A percentile compares a stretch with the other conserved stretches of the same genome.
Conservation (phyloP, 2,113 vertebrate genomes). For the Onychostoma macrolepis region DNA sequence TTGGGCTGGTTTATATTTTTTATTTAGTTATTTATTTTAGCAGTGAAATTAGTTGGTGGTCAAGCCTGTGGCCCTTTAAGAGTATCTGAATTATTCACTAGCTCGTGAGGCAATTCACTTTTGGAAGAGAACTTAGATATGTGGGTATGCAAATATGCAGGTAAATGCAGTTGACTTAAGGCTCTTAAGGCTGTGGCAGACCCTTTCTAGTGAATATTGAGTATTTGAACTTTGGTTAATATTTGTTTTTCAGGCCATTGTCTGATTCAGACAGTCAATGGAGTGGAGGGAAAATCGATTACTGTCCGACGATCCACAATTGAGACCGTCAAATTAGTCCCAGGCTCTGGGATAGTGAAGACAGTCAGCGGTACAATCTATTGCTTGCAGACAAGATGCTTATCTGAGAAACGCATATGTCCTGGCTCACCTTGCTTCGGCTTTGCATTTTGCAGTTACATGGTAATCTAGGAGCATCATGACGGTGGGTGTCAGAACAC, state of each 20-base stretch:
- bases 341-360: constrained; percentile 44
- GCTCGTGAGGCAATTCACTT: neutral
- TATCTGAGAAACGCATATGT: constrained; percentile 40
- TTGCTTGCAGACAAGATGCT: constrained; percentile 17
- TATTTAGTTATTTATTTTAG: neutral
- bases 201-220: neutral
- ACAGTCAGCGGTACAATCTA: constrained; percentile 9
- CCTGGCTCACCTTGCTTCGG: constrained; percentile 24
- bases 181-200: neutral
- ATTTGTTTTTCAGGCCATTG: constrained; percentile 48
- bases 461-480: constrained; percentile 47
- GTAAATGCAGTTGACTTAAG: neutral
- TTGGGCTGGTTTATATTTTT: neutral
- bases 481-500: constrained; percentile 20
- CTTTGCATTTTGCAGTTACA: constrained; percentile 3
- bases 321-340: constrained; percentile 62
- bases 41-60: neutral
- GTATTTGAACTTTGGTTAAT: constrained; percentile 17
- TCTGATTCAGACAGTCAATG: constrained; percentile 58
- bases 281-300: constrained; percentile 63
- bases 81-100: neutral
- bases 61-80: neutral
- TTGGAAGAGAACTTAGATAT: neutral
- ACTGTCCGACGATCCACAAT: constrained; percentile 56
- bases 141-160: neutral